phyloP scores from a whole-genome alignment of 2,797 vertebrate species.

The Tamandua tetradactyla region DNA sequence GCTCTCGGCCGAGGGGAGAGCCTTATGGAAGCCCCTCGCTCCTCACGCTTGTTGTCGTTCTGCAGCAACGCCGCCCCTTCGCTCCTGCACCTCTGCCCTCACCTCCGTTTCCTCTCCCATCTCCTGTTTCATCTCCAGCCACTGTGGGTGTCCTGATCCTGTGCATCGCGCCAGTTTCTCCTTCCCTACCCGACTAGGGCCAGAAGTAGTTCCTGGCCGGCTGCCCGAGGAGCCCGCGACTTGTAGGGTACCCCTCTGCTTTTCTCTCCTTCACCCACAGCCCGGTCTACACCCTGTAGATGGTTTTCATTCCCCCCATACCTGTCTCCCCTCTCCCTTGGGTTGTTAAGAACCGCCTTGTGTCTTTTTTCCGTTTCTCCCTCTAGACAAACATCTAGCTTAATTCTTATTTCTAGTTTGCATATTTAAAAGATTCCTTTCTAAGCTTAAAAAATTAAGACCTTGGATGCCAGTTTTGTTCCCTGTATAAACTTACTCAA shows the following conservation, averaged over 20 bases:
- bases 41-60: neutral
- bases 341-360: neutral
- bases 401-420: neutral
- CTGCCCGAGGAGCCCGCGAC: neutral
- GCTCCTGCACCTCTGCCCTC: neutral
- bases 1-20: neutral
- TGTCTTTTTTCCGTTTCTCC: neutral
- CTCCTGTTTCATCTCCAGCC: neutral
- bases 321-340: neutral
- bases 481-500: constrained; percentile 54
- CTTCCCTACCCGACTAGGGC: neutral
- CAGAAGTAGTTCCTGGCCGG: neutral
- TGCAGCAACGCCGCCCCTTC: constrained; percentile 22
- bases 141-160: neutral
- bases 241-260: neutral
- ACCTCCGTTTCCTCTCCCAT: neutral
- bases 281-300: neutral
- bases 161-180: constrained; percentile 37
- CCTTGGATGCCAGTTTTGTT: neutral
- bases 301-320: neutral
- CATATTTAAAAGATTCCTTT: neutral
- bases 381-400: neutral
- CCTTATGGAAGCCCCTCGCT: neutral
- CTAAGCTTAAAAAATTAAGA: neutral
- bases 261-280: neutral